Conservation (phyloP, 2,797 vertebrate genomes). For the Chaenodraco wilsoni region DNA sequence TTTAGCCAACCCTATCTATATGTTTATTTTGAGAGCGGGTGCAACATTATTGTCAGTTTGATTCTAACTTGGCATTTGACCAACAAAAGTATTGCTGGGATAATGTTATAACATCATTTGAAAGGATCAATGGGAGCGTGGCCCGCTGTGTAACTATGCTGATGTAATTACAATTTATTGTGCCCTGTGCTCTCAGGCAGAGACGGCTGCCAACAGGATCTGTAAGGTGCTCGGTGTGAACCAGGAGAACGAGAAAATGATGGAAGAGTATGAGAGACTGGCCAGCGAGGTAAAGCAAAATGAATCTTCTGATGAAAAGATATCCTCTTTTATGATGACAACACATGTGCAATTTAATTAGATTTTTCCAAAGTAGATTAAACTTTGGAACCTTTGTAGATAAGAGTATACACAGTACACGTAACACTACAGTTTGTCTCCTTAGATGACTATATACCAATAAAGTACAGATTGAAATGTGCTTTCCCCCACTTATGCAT, state of each 20-base stretch:
- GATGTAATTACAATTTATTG: conserved; percentile 24
- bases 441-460: conserved; percentile 10
- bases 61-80: conserved; percentile 32
- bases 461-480: conserved; percentile 20
- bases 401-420: not conserved
- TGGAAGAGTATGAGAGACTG: conserved; percentile 98
- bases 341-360: conserved; percentile 23
- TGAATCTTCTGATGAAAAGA: conserved; percentile 15
- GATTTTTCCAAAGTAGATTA: conserved; percentile 15
- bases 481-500: conserved; percentile 1
- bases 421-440: not conserved
- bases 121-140: conserved; percentile 18
- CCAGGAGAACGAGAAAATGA: conserved; percentile 99
- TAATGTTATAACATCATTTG: conserved; percentile 8
- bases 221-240: conserved; percentile 98
- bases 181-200: conserved; percentile 84
- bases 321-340: not conserved
- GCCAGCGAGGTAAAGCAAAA: conserved; percentile 94
- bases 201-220: conserved; percentile 98
- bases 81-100: conserved; percentile 3
- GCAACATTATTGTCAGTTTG: not conserved
- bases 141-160: conserved; percentile 10
- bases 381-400: conserved; percentile 13
- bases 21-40: conserved; percentile 15
- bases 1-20: not conserved